phyloP scores from a whole-genome alignment of 2,113 vertebrate genomes.

The Haemorhous mexicanus region DNA sequence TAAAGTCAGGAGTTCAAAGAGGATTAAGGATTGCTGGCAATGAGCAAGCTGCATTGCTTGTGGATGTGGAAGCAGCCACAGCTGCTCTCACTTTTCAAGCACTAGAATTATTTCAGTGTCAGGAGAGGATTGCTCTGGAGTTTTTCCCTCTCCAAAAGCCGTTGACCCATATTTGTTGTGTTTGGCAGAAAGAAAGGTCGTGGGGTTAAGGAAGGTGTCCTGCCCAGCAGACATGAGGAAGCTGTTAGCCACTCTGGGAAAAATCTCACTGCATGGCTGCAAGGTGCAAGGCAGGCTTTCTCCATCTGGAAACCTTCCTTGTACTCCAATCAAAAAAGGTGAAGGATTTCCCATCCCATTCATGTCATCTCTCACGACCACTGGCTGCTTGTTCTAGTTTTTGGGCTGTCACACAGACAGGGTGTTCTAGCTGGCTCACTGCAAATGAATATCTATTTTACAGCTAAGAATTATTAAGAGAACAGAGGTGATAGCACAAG shows the following conservation, averaged over 20 bases:
- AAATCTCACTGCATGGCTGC: neutral
- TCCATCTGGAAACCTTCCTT: neutral
- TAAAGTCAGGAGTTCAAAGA: slow-evolving; percentile 58
- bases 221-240: neutral
- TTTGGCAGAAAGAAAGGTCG: neutral
- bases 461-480: too few species aligned
- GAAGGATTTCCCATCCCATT: neutral
- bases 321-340: neutral
- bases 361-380: neutral
- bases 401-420: neutral
- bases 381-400: neutral
- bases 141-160: slow-evolving; percentile 10
- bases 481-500: too few species aligned
- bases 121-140: neutral
- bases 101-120: slow-evolving; percentile 20
- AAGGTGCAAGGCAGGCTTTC: neutral
- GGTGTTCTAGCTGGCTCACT: neutral
- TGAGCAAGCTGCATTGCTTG: neutral
- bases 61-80: slow-evolving; percentile 48
- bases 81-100: slow-evolving; percentile 57
- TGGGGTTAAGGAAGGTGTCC: neutral
- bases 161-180: slow-evolving; percentile 17
- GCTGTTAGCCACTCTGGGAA: neutral
- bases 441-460: neutral
- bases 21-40: slow-evolving; percentile 58